Conservation (phyloP, 2,797 vertebrate species). For the Mastacembelus armatus region DNA sequence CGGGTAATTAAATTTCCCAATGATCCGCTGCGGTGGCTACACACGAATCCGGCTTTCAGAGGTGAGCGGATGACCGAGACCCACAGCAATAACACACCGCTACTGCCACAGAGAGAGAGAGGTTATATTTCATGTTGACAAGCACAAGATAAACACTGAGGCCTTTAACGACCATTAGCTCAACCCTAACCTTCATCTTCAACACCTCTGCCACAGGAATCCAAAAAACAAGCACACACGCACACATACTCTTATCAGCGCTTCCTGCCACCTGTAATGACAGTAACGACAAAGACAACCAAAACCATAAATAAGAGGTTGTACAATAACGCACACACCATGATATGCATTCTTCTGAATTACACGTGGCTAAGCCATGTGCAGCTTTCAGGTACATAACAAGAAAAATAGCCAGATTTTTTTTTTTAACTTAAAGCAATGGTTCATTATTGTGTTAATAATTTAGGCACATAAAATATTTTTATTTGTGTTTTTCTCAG, state of each 20-base stretch:
- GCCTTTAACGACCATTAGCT: constrained; percentile 77
- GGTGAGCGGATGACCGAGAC: constrained; percentile 73
- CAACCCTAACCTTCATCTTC: constrained; percentile 72
- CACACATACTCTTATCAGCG: constrained; percentile 24
- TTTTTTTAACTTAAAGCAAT: background rate
- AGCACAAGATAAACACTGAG: constrained; percentile 79
- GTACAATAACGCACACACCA: constrained; percentile 24
- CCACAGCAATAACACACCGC: constrained; percentile 70
- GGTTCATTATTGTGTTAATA: too few relatives aligned
- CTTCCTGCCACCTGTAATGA: constrained; percentile 34
- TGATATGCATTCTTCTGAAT: constrained; percentile 8
- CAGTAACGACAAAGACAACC: constrained; percentile 25
- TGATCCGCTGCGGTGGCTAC: constrained; percentile 79
- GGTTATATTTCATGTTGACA: constrained; percentile 79
- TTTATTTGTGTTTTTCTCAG: background rate
- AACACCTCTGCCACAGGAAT: constrained; percentile 60
- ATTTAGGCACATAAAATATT: background rate
- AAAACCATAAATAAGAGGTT: constrained; percentile 48
- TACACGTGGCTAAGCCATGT: background rate
- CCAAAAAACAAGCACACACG: constrained; percentile 43
- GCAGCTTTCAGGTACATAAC: background rate
- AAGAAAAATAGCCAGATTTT: constrained; percentile 1
- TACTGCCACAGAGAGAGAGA: constrained; percentile 37
- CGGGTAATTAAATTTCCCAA: constrained; percentile 86
- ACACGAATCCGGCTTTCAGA: constrained; percentile 71